A percentile compares a stretch with the other conserved stretches of the same genome.
These are phyloP conservation scores for Drosophila barbarae DNA, from an alignment of 2,888 invertebrate species.

Conservation along the genomic window DNA sequence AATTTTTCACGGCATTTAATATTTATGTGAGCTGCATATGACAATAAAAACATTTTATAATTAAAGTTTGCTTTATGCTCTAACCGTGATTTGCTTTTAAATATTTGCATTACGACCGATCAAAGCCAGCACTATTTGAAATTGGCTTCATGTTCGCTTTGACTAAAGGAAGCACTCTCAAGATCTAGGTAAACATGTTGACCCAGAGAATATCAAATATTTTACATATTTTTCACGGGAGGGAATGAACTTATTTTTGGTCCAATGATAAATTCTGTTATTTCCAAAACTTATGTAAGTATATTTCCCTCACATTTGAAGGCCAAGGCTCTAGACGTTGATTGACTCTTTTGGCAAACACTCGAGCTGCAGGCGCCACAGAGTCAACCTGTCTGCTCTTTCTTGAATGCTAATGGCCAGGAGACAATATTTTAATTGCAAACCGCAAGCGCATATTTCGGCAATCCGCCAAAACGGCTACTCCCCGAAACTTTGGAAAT, in stretches of 20 bases:
- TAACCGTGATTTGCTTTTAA: constrained; percentile 56
- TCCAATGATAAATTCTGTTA: background rate
- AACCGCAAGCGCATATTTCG: constrained; percentile 6
- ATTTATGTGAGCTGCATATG: constrained; percentile 63
- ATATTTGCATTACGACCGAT: constrained; percentile 30
- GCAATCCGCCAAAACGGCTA: background rate
- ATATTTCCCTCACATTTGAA: constrained; percentile 38
- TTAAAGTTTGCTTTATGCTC: constrained; percentile 68
- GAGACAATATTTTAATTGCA: constrained; percentile 28
- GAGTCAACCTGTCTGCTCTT: constrained; percentile 17
- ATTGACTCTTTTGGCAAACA: constrained; percentile 62
- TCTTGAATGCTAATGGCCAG: constrained; percentile 25
- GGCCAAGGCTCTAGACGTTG: constrained; percentile 61
- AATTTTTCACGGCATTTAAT: constrained; percentile 47
- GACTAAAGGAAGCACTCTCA: constrained; percentile 31
- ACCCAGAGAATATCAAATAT: constrained; percentile 8
- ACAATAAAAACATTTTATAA: constrained; percentile 57
- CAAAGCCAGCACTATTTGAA: constrained; percentile 29
- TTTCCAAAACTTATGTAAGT: background rate
- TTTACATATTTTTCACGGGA: background rate
- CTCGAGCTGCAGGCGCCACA: constrained; percentile 52
- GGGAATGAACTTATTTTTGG: background rate
- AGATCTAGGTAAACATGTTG: constrained; percentile 30
- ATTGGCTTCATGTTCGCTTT: constrained; percentile 49
- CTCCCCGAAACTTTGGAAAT: constrained; percentile 11